phyloP scores from a whole-genome alignment of 2,888 invertebrate genomes.

The Pterostichus niger region DNA sequence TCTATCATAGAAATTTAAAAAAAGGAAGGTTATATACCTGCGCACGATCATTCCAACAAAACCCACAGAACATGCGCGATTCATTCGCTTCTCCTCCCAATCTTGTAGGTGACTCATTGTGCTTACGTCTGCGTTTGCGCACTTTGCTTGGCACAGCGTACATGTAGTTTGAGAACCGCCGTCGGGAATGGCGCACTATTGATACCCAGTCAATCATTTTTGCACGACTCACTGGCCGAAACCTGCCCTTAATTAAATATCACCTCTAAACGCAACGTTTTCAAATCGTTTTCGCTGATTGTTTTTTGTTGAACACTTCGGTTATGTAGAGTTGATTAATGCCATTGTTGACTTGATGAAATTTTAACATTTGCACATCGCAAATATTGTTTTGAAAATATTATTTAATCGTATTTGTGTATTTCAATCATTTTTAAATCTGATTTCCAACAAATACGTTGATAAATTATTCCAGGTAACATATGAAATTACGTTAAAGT shows the following conservation, averaged over 20 bases:
- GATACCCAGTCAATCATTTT: constrained; percentile 90
- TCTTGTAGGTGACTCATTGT: constrained; percentile 42
- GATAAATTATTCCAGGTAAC: too few relatives aligned
- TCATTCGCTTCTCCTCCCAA: constrained; percentile 24
- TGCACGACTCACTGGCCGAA: constrained; percentile 45
- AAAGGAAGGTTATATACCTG: constrained; percentile 71
- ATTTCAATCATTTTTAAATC: too few relatives aligned
- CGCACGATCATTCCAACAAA: constrained; percentile 76
- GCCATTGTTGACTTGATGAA: constrained; percentile 18
- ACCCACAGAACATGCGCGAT: constrained; percentile 71
- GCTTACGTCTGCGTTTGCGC: constrained; percentile 79
- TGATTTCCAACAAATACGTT: too few relatives aligned
- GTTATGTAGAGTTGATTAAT: constrained; percentile 3
- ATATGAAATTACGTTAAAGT: too few relatives aligned
- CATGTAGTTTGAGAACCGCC: constrained; percentile 86
- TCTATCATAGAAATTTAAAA: background rate
- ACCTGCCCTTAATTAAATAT: constrained; percentile 46
- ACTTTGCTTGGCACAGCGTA: constrained; percentile 83
- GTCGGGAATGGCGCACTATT: constrained; percentile 85
- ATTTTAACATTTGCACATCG: background rate
- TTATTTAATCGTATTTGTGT: background rate
- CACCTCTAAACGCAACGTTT: constrained; percentile 22
- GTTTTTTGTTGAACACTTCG: constrained; percentile 13
- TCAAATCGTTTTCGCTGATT: constrained; percentile 7
- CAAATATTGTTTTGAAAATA: background rate